Base-by-base conservation (phyloP, 1,140 invertebrate genomes). In the Cotesia glomerata region DNA sequence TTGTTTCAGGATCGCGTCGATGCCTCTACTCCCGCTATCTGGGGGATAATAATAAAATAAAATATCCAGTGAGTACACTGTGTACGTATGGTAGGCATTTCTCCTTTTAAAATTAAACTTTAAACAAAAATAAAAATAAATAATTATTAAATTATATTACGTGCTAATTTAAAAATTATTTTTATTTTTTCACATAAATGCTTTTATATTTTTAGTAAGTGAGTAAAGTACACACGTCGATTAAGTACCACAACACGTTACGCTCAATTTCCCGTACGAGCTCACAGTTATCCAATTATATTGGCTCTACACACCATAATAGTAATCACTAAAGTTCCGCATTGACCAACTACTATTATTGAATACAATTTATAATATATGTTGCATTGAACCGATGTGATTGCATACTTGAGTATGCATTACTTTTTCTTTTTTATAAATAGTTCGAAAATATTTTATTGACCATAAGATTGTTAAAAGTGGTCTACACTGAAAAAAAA, bases 1-100 rank as follows among this genome's bases (percentile, higher is more conserved):
- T 85, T 82, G 84, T 85, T 86, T 83, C 82, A 81, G 80, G 73
- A 83, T 84, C 80, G 79, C 78, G 78, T 82, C 80, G 78, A 82
- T 80, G 79, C 80, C 78, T 80, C 69, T 77, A 83, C 84, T 84
- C 83, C 79, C 80, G 81, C 82, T 85, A 85, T 86, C 79, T 82
- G 77, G 26, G 26, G 26, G 26, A 26, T 26, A 80, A 77, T 81
- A 79, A 80, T 77, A 78, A 78, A 81, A 85, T 45, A 84, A 84
- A 85, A 82, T 82, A 80, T 81, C 35, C 34, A 52, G 63, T 56
- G 4, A 13, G 11, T 64, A 18, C 58, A 32, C 7, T 61, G 58
- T 61, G 58, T 45, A 45, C 8, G 39, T 45, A 45, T 45, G 39
- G 5, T 9, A 45, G 39, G 8, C 39, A 45, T 45, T 45, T 45